phyloP scores from a whole-genome alignment of 2,888 invertebrate genomes.

The Tyria jacobaeae region DNA sequence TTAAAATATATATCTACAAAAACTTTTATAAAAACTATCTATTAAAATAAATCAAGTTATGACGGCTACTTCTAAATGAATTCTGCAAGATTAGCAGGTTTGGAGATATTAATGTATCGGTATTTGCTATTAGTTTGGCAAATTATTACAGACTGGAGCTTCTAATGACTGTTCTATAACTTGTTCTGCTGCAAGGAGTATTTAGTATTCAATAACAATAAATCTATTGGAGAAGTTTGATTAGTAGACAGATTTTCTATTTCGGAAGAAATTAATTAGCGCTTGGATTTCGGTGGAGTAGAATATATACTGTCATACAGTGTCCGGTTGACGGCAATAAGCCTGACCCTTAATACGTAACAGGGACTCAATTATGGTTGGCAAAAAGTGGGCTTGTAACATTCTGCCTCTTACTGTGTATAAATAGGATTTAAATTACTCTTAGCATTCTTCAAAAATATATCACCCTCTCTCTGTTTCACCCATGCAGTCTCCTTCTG shows the following conservation, averaged over 20 bases:
- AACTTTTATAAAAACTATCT: background rate
- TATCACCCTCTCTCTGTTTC: no score
- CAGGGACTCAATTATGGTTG: no score
- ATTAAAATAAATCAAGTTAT: background rate
- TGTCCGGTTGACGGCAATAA: no score
- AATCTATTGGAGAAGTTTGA: background rate
- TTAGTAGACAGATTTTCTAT: background rate
- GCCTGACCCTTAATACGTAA: no score
- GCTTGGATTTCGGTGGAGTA: no score
- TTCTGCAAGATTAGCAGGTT: background rate
- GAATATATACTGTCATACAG: no score
- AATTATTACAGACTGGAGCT: background rate
- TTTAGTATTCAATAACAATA: background rate
- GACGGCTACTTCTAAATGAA: background rate
- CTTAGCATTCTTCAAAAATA: no score
- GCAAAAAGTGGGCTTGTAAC: no score
- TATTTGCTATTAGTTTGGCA: conserved; percentile 1
- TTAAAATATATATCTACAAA: background rate
- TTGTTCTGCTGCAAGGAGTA: background rate
- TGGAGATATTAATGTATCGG: background rate
- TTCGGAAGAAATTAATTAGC: no score
- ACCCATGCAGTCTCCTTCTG: no score
- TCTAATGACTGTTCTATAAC: background rate
- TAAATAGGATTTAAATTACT: no score
- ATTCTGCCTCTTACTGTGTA: no score